phyloP scores from a whole-genome alignment of 2,797 vertebrate species.

The Acanthurus leucopareius region DNA sequence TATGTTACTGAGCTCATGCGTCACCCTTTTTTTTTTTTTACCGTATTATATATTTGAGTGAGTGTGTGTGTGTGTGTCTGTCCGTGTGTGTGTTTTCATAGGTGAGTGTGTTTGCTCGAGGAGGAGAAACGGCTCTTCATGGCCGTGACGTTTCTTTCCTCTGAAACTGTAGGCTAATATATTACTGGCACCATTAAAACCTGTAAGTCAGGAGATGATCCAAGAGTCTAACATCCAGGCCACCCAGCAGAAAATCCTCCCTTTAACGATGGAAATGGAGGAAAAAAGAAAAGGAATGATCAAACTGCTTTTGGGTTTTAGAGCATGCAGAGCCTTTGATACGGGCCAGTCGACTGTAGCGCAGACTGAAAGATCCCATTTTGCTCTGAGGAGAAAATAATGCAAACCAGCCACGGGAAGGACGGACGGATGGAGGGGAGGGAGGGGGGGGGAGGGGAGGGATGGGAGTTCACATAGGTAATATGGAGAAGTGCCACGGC shows the following conservation, averaged over 20 bases:
- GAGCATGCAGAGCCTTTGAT: slow-evolving; percentile 73
- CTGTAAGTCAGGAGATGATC: slow-evolving; percentile 62
- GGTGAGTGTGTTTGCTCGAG: slow-evolving; percentile 18
- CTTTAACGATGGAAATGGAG: slow-evolving; percentile 65
- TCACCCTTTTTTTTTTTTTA: slow-evolving; percentile 8
- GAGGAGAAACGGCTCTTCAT: slow-evolving; percentile 39
- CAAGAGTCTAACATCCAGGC: slow-evolving; percentile 63
- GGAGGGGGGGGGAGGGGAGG: neutral
- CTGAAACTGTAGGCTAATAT: slow-evolving; percentile 50
- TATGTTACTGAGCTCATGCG: slow-evolving; percentile 29
- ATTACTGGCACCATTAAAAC: slow-evolving; percentile 68
- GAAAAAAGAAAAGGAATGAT: slow-evolving; percentile 51
- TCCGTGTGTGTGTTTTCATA: slow-evolving; percentile 12
- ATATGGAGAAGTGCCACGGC: slow-evolving; percentile 53
- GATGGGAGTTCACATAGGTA: slow-evolving; percentile 37
- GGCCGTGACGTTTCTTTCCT: slow-evolving; percentile 56
- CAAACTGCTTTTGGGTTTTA: slow-evolving; percentile 60
- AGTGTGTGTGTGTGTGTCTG: neutral
- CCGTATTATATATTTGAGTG: too few species aligned
- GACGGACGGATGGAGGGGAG: too few species aligned
- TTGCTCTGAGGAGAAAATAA: slow-evolving; percentile 76
- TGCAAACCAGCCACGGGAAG: slow-evolving; percentile 68
- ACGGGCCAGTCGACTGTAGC: slow-evolving; percentile 68
- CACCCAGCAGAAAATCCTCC: slow-evolving; percentile 73
- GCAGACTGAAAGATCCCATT: slow-evolving; percentile 70